Evolutionary conservation across 2,888 invertebrate genomes (phyloP).

Genomic region (Stegophylla sp.): DNA sequence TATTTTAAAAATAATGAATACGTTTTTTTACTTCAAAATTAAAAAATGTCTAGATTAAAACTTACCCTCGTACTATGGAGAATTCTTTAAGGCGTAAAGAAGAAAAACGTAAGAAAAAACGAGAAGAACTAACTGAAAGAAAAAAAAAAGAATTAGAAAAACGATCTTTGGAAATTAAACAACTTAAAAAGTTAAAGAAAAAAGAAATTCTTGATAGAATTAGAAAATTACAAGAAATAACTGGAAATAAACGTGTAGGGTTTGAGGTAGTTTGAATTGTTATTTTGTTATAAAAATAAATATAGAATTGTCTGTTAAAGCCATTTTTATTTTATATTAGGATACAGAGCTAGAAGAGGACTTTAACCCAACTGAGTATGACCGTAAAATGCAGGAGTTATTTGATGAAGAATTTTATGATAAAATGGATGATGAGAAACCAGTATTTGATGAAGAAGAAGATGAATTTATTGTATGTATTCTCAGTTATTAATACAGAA

Average conservation of each 20-base stretch:
- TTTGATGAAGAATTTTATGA: slow-evolving; percentile 89
- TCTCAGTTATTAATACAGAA: neutral
- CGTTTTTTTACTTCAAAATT: neutral
- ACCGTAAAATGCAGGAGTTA: slow-evolving; percentile 82
- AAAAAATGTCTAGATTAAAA: slow-evolving; percentile 72
- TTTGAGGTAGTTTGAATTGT: slow-evolving; percentile 67
- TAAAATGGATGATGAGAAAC: slow-evolving; percentile 77
- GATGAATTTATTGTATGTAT: slow-evolving; percentile 45
- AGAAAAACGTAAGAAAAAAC: slow-evolving; percentile 78
- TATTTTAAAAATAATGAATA: neutral
- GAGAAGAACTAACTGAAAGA: slow-evolving; percentile 76
- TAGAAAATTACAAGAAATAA: slow-evolving; percentile 82
- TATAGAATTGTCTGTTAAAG: neutral
- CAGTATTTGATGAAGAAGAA: slow-evolving; percentile 75
- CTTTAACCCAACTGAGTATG: slow-evolving; percentile 89
- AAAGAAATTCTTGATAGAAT: slow-evolving; percentile 91
- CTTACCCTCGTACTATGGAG: slow-evolving; percentile 88
- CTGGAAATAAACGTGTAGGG: slow-evolving; percentile 79
- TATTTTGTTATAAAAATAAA: neutral
- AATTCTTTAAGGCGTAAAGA: slow-evolving; percentile 82
- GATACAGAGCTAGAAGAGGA: slow-evolving; percentile 86
- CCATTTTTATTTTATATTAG: slow-evolving; percentile 64
- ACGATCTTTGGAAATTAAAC: slow-evolving; percentile 85
- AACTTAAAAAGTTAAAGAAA: slow-evolving; percentile 83
- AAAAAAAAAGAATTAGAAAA: slow-evolving; percentile 80